Percentiles rank a stretch among this genome's conserved stretches.
Conservation (phyloP, 2,888 invertebrate species). For the Fissipunctia ypsillon region DNA sequence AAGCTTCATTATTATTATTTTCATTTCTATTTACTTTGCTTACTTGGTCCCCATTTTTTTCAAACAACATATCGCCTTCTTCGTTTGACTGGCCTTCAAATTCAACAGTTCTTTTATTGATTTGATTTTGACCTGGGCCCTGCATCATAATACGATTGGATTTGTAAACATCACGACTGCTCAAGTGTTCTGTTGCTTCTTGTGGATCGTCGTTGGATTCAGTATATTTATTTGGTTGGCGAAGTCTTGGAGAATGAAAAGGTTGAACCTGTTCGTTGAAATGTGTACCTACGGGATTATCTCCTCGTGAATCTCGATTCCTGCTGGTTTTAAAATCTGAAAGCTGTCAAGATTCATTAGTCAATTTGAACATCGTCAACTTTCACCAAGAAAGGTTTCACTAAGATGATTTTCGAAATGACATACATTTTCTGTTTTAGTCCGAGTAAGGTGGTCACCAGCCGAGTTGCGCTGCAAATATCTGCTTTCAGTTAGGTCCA, state of each 20-base stretch:
- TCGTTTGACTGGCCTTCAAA: slow-evolving; percentile 65
- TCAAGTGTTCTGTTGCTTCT: slow-evolving; percentile 66
- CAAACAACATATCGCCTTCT: slow-evolving; percentile 75
- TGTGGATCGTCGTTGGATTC: slow-evolving; percentile 69
- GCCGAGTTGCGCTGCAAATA: slow-evolving; percentile 64
- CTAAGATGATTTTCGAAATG: neutral
- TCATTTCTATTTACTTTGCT: slow-evolving; percentile 69
- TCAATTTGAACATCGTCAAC: slow-evolving; percentile 19
- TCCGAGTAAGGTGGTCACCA: slow-evolving; percentile 55
- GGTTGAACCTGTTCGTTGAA: slow-evolving; percentile 61
- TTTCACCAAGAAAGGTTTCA: slow-evolving; percentile 12
- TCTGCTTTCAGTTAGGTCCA: slow-evolving; percentile 65
- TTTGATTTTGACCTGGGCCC: slow-evolving; percentile 59
- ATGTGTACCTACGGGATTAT: slow-evolving; percentile 62
- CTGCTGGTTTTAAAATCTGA: slow-evolving; percentile 68
- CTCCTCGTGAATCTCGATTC: slow-evolving; percentile 67
- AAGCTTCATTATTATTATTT: slow-evolving; percentile 70
- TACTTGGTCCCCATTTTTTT: slow-evolving; percentile 68
- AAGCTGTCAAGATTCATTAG: slow-evolving; percentile 65
- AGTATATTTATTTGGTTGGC: slow-evolving; percentile 66
- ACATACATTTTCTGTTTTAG: slow-evolving; percentile 63
- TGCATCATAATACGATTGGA: slow-evolving; percentile 59
- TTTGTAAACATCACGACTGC: slow-evolving; percentile 65
- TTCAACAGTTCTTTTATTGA: slow-evolving; percentile 69
- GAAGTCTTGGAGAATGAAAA: slow-evolving; percentile 52